Conservation (phyloP, 1,140 invertebrate genomes). For the Oreohelix idahoensis region DNA sequence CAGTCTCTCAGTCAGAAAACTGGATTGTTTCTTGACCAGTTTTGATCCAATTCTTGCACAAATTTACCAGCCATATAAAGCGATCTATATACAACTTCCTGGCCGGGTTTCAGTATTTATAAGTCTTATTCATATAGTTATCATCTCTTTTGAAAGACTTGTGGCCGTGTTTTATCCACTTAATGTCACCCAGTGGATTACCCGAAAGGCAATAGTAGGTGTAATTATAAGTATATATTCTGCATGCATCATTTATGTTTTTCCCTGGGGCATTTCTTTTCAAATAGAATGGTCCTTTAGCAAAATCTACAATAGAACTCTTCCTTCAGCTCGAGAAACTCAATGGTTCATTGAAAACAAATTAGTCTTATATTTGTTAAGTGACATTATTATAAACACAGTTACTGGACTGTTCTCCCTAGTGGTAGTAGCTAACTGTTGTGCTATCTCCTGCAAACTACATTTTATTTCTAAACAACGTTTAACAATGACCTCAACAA, state of each 20-base stretch:
- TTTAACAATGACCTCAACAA: background rate
- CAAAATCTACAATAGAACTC: background rate
- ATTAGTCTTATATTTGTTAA: background rate
- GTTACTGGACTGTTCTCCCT: background rate
- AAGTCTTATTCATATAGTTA: background rate
- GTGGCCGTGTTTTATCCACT: constrained; percentile 8
- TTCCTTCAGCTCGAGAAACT: background rate
- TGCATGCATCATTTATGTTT: background rate
- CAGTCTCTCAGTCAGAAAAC: background rate
- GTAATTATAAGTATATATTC: background rate
- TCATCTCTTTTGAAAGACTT: constrained; percentile 20
- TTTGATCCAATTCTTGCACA: background rate
- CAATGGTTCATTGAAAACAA: background rate
- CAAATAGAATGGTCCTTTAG: background rate
- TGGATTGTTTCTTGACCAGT: background rate
- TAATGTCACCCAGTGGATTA: background rate
- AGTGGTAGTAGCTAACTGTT: background rate
- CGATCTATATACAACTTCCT: background rate
- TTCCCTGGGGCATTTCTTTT: background rate
- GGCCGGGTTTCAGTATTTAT: background rate
- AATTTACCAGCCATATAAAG: background rate
- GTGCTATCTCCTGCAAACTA: background rate
- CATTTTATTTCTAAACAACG: background rate
- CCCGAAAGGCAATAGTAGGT: background rate
- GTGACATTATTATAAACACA: background rate